Evolutionary conservation across 2,888 invertebrate genomes (phyloP), one percentile per base, ranked within the genome.

Genomic region (Coelogynopora nodosa): DNA sequence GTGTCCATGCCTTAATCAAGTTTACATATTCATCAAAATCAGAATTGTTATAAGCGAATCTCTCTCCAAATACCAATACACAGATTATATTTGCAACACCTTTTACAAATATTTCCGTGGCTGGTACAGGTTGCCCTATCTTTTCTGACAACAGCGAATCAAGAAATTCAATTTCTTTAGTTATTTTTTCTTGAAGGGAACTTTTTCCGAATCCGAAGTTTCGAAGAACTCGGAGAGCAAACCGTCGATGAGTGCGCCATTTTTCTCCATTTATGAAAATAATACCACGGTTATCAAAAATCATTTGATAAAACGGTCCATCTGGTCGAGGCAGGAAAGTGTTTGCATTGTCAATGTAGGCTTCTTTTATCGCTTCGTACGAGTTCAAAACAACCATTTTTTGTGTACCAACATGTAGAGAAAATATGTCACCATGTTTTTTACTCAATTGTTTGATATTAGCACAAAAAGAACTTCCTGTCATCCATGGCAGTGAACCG

Each of bases 181-280:
- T 67, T 0, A 67, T 67, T 26, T 28, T 85, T 67, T 85, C 67
- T 26, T 74, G 23, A n/a, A 74, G 23, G 23, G 27, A 74, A 74
- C 74, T 26, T 74, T 85, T 85, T 28, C 85, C 85, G 49, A 85
- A 67, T 0, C 85, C 85, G 28, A 85, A 85, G 2, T 85, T 28
- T 67, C 30, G 30, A 26, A 85, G 67, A 74, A 85, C 85, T 85
- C 74, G 67, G 1, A 85, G n/a, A 5, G 85, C 67, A 85, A 85
- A 85, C 10, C 85, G 30, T 85, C 85, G 30, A 67, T 85, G 85
- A 67, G 67, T 85, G 0, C 28, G 23, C 85, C 85, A 85, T 28
- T 28, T 67, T 85, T 85, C 85, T 2, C 74, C 74, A 29, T 67
- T 74, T 0, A 28, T 67, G 0, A 80, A 26, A 23, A 85, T 1